A percentile compares a stretch with the other conserved stretches of the same genome.
Conservation (phyloP, 2,797 vertebrate genomes). For the Oreonectes daqikongensis region DNA sequence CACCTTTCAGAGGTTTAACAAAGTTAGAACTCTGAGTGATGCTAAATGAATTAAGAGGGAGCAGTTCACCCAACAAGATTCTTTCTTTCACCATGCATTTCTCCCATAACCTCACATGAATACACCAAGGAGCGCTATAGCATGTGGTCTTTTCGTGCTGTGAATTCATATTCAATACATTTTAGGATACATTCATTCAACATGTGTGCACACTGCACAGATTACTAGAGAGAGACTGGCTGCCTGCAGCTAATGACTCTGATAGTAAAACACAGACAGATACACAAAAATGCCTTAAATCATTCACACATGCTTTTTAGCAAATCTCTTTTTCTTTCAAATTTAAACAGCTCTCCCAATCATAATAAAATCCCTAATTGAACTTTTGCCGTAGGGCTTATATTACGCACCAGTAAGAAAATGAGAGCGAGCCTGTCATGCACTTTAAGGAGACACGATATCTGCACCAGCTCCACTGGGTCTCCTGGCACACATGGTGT, state of each 20-base stretch:
- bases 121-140: neutral
- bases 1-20: slow-evolving; percentile 41
- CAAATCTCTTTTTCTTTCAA: slow-evolving; percentile 43
- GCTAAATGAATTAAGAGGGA: slow-evolving; percentile 55
- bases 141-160: neutral
- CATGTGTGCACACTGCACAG: neutral
- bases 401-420: slow-evolving; percentile 29
- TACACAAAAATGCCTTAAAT: slow-evolving; percentile 37
- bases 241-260: slow-evolving; percentile 17
- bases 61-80: too few species aligned
- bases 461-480: slow-evolving; percentile 23
- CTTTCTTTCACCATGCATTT: too few species aligned
- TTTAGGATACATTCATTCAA: neutral
- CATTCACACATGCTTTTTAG: slow-evolving; percentile 41
- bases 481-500: neutral
- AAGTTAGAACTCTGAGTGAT: slow-evolving; percentile 52
- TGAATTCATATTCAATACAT: neutral
- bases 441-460: slow-evolving; percentile 9
- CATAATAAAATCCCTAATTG: slow-evolving; percentile 53
- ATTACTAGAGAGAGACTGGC: neutral
- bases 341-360: slow-evolving; percentile 39
- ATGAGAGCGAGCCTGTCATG: slow-evolving; percentile 9
- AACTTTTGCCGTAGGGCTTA: slow-evolving; percentile 48
- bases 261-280: neutral
- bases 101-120: neutral